Evolutionary conservation across 2,113 vertebrate species (phyloP), one percentile per base, ranked within the genome.

Genomic region (Pachyramphus minor): DNA sequence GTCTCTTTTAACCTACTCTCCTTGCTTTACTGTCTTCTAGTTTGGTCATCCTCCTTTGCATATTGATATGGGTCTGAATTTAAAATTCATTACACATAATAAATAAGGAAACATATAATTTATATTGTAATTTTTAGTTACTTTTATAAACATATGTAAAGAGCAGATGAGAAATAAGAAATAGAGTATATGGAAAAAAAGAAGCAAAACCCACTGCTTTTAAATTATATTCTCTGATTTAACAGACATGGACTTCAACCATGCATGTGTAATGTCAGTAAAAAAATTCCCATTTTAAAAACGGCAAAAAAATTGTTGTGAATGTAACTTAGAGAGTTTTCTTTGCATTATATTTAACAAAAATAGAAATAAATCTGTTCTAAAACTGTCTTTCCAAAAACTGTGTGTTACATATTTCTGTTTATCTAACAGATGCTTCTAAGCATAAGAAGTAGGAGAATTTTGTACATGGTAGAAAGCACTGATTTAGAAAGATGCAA

Each of bases 101-200:
- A 93, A 96, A 92, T 91, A 93, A 92, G 88, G 87, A 96, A 95
- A 92, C 44, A 84, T 90, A 63, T 90, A 55, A 94, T 94, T 88
- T 96, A 96, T 93, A 93, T 91, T 97, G 60, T 94, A 96, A 92
- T 76, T 82, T 95, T 75, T 95, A 78, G 55, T 93, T 95, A 78
- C 72, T 86, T 89, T 91, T 92, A 89, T 1, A 92, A 90, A 89
- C 72, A 92, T 84, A 86, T 42, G 21, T 78, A 75, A 94, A 53
- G 52, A 87, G 42, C 62, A 66, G 50, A 71, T 94, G 78, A 67
- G 71, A 93, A 33, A 90, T 45, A 71, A 69, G 75, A 72, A 87
- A 53, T 11, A 37, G 52, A 41, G 69, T 89, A 86, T 72, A 64
- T 63, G 69, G 45, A 69, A 22, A 33, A 94, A 81, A 94, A 79